phyloP scores from a whole-genome alignment of 1,140 invertebrate genomes.

The Calosoma granatense region DNA sequence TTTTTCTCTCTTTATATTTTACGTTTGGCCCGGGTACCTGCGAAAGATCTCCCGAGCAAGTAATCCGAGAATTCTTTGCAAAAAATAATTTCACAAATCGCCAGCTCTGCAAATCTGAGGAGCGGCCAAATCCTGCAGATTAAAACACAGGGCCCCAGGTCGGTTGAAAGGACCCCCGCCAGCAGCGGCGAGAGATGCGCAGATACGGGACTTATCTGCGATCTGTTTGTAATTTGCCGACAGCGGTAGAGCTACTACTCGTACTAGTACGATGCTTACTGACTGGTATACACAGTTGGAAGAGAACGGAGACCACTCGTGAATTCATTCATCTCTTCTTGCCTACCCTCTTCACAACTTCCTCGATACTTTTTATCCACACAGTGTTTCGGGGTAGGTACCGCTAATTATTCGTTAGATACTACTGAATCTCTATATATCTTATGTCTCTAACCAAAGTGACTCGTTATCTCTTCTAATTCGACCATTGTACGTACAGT shows the following conservation, averaged over 20 bases:
- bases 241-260: too few species aligned
- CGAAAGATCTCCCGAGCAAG: conserved; percentile 10
- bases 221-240: conserved; percentile 24
- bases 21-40: too few species aligned
- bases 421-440: too few species aligned
- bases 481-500: too few species aligned
- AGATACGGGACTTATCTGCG: conserved; percentile 16
- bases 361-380: not conserved
- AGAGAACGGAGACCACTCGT: not conserved
- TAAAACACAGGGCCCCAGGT: conserved; percentile 17
- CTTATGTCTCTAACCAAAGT: too few species aligned
- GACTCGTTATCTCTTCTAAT: too few species aligned
- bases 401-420: not conserved
- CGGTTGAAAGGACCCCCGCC: conserved; percentile 20
- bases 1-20: not conserved
- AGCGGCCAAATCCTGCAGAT: conserved; percentile 16
- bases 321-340: not conserved
- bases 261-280: too few species aligned
- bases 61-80: conserved; percentile 15
- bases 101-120: conserved; percentile 14
- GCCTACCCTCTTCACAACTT: not conserved
- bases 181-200: conserved; percentile 16
- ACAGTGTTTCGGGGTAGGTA: not conserved
- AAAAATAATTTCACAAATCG: conserved; percentile 19
- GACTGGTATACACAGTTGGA: too few species aligned